phyloP scores from a whole-genome alignment of 2,113 vertebrate species.

The Strigops habroptila region DNA sequence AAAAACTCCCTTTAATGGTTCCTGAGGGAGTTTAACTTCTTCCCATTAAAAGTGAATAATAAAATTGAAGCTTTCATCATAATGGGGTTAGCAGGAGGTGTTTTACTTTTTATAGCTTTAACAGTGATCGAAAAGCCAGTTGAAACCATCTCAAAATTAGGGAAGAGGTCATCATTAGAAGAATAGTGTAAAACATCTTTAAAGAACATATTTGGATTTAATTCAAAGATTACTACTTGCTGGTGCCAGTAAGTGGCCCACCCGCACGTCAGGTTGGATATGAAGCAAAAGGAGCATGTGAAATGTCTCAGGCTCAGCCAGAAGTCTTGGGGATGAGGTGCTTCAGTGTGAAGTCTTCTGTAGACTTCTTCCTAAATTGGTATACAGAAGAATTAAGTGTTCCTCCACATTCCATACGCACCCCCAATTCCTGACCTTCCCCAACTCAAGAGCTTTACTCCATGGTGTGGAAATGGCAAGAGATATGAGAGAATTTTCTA shows the following conservation, averaged over 20 bases:
- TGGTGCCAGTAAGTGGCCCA: neutral
- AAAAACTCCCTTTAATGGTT: conserved; percentile 58
- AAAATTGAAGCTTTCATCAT: conserved; percentile 68
- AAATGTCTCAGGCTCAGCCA: neutral
- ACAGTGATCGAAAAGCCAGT: conserved; percentile 47
- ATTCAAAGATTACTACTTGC: conserved; percentile 47
- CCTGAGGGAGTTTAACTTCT: conserved; percentile 64
- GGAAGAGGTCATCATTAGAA: conserved; percentile 57
- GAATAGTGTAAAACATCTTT: conserved; percentile 25
- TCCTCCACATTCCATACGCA: neutral
- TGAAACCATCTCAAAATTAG: conserved; percentile 63
- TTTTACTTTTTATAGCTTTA: conserved; percentile 68
- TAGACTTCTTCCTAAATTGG: neutral
- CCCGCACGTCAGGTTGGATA: neutral
- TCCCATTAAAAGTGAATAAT: conserved; percentile 71
- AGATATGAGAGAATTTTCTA: neutral
- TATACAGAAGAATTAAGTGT: neutral
- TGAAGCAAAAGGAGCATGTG: neutral
- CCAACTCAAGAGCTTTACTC: neutral
- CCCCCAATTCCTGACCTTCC: neutral
- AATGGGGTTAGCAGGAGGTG: conserved; percentile 71
- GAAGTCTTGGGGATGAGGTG: neutral
- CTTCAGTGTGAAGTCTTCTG: neutral
- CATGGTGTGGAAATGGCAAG: neutral
- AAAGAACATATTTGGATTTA: conserved; percentile 60